Evolutionary conservation across 2,888 invertebrate genomes (phyloP).

Genomic region (Drosophila koepferae): DNA sequence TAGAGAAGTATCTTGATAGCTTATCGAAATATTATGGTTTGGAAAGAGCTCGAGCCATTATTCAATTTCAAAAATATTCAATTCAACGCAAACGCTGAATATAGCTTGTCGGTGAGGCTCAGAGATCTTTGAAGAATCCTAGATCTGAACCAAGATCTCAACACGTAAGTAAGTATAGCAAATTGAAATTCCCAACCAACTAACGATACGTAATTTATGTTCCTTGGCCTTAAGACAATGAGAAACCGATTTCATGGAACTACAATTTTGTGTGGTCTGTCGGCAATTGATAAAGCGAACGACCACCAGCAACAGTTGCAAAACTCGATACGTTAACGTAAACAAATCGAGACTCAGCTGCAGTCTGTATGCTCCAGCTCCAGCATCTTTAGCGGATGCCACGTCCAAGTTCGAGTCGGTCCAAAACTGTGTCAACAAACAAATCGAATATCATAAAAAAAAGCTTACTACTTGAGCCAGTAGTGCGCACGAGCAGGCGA

Average conservation of each 20-base stretch:
- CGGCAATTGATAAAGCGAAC: slow-evolving; percentile 63
- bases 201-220: background rate
- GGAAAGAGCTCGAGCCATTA: no score
- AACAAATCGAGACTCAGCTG: slow-evolving; percentile 46
- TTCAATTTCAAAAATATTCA: no score
- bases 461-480: slow-evolving; percentile 46
- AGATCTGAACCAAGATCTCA: background rate
- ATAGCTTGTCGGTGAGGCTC: background rate
- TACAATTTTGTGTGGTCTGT: slow-evolving; percentile 65
- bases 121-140: background rate
- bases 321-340: slow-evolving; percentile 53
- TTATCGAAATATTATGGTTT: no score
- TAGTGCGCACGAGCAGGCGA: slow-evolving; percentile 26
- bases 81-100: no score
- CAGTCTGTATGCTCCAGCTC: slow-evolving; percentile 8
- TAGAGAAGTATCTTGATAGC: no score
- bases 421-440: slow-evolving; percentile 65
- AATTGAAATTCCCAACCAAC: background rate
- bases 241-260: slow-evolving; percentile 28
- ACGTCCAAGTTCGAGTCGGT: slow-evolving; percentile 27
- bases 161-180: background rate
- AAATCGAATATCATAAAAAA: slow-evolving; percentile 29
- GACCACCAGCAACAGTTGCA: slow-evolving; percentile 66
- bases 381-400: slow-evolving; percentile 12
- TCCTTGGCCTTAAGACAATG: background rate